Base-by-base conservation (phyloP, 1,140 invertebrate species). In the Cylas formicarius region DNA sequence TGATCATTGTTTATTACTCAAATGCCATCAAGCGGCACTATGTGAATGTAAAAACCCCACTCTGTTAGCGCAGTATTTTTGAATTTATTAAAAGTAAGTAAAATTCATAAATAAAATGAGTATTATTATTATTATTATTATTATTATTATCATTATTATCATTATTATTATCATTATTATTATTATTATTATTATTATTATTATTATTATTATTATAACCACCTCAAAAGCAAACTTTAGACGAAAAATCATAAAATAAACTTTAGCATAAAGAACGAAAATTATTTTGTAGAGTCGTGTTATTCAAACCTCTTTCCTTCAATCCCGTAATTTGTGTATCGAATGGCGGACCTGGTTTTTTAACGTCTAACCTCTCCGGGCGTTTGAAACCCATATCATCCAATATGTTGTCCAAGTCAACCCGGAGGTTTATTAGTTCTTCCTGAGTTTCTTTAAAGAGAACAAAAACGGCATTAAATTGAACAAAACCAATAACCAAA, bases 311-410 rank as follows among this genome's bases (percentile, higher is more conserved):
- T 48, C 48, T 52, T 46, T 34, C 21, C 21, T 23, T 11, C 16
- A 40, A n/a, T 21, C 56, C 50, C 10, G 43, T 36, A 9, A 55
- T 55, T 36, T 57, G 55, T 1, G 73, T 73, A 36, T 74, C 75
- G 66, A 83, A 80, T 29, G 73, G 77, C 16, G 90, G 89, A 21
- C 90, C 90, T 2, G 90, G 90, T 72, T 94, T 94, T 69, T 94
- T 94, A n/a, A 92, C 89, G 68, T 93, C 90, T 24, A 92, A 72
- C 55, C 90, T 75, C 72, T 92, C 89, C 44, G 79, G 77, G 54
- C 90, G 74, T 51, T 86, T 82, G 66, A 93, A 93, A 20, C 84
- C 82, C 71, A 75, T 68, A 56, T 71, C 70, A 54, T 19, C 23
- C 13, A 7, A 19, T 13, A 21, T 36, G 20, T n/a, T n/a, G n/a